Conservation (phyloP, 2,797 vertebrate species). For the Odontamblyopus lacepedii region DNA sequence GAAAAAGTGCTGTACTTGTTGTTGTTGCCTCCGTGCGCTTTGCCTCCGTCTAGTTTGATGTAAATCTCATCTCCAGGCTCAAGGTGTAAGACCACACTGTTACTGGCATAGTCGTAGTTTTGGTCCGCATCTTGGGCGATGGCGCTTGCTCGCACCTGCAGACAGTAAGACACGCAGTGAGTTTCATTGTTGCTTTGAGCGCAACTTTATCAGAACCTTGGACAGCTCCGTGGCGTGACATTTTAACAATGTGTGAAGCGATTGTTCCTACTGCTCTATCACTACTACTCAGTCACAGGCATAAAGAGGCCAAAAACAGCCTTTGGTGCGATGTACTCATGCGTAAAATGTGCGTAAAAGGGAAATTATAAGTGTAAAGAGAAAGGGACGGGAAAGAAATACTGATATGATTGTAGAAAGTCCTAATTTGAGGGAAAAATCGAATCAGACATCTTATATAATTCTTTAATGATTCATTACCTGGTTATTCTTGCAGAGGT, state of each 20-base stretch:
- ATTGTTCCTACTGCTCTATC: neutral
- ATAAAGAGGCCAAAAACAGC: neutral
- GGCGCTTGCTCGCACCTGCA: slow-evolving; percentile 93
- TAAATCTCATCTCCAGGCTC: slow-evolving; percentile 98
- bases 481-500: slow-evolving; percentile 98
- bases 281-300: neutral
- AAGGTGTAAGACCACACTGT: slow-evolving; percentile 94
- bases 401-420: no score
- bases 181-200: neutral
- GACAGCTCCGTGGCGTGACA: slow-evolving; percentile 26
- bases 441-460: neutral
- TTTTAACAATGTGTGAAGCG: neutral
- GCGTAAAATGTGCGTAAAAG: slow-evolving; percentile 52
- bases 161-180: neutral
- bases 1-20: slow-evolving; percentile 99
- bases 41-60: slow-evolving; percentile 97
- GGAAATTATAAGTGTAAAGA: neutral
- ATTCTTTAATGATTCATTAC: slow-evolving; percentile 61
- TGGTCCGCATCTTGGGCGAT: slow-evolving; percentile 98
- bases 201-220: slow-evolving; percentile 22
- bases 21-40: slow-evolving; percentile 98
- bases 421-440: no score
- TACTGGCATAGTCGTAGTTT: slow-evolving; percentile 99
- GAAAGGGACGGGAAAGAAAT: neutral
- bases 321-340: neutral